Base-by-base conservation (phyloP, 2,113 vertebrate genomes). In the Scortum barcoo region DNA sequence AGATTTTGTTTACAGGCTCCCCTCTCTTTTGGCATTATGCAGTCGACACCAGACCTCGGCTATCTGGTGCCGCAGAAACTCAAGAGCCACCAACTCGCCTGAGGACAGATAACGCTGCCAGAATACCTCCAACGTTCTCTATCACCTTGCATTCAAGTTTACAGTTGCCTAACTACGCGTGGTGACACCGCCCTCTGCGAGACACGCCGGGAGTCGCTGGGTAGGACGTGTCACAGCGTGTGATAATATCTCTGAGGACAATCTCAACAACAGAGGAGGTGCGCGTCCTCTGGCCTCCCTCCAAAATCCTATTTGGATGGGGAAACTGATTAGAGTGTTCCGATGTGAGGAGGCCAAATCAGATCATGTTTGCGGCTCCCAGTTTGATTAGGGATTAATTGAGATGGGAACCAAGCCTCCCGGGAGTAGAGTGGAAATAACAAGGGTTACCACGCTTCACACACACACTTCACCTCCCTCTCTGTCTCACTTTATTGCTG, bases 321-420 rank as follows among this genome's bases (percentile, higher is more conserved):
- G 51, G 69, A 83, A 91, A 73, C 84, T 90, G 91, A 95, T 93
- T 94, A 92, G 73, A 84, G 57, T 50, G 24, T 86, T 74, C 56
- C 67, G 33, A 56, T 80, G 82, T 84, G 84, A 85, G 92, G 78
- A 84, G 80, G 71, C 85, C 80, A 93, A 95, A 95, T 93, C 89
- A 89, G 91, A 93, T 95, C 93, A 92, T 92, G 85, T 94, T 93
- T 93, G 89, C 88, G 62, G 89, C 88, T 86, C 85, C 70, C 40
- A 70, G 76, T 89, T 90, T 94, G 92, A 94, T 95, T 91, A 90
- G 75, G 71, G 86, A 90, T 92, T 89, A 93, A 94, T 94, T 92
- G 88, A 93, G 91, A 92, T 72, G 86, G 88, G 85, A 84, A 79
- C 74, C 30, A 38, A 63, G 76, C 81, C 89, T 86, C 42, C 24